Evolutionary conservation across 2,797 vertebrate genomes (phyloP).

Genomic region (Halcyon leucocephala): DNA sequence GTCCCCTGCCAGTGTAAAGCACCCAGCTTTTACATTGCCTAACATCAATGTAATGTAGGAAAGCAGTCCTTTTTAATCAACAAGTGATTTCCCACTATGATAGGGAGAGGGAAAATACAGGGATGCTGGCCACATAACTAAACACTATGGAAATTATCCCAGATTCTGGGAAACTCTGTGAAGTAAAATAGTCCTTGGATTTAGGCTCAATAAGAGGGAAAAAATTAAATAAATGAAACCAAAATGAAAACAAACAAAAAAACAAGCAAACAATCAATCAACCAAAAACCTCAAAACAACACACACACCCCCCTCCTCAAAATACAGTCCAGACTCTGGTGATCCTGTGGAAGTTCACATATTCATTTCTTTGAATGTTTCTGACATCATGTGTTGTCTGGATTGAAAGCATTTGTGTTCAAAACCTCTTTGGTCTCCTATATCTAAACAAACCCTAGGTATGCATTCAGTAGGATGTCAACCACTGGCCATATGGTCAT

Average conservation of each 20-base stretch:
- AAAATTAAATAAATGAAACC: no score
- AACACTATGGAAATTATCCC: neutral
- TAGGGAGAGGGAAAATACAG: neutral
- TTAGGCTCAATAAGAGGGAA: neutral
- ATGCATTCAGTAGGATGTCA: neutral
- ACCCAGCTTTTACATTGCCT: neutral
- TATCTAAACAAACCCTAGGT: neutral
- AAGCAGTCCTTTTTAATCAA: neutral
- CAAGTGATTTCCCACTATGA: neutral
- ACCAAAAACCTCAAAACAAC: neutral
- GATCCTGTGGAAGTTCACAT: neutral
- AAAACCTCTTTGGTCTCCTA: neutral
- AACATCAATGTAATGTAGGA: neutral
- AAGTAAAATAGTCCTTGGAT: neutral
- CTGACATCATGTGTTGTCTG: neutral
- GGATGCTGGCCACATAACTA: neutral
- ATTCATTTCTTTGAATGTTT: neutral
- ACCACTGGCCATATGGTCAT: neutral
- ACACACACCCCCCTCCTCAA: neutral
- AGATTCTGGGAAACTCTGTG: neutral
- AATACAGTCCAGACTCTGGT: neutral
- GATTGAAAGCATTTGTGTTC: neutral
- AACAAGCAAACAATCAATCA: no score
- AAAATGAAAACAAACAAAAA: neutral
- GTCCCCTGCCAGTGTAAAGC: neutral